Base-by-base conservation (phyloP, 1,140 invertebrate genomes). In the Nasonia giraulti region DNA sequence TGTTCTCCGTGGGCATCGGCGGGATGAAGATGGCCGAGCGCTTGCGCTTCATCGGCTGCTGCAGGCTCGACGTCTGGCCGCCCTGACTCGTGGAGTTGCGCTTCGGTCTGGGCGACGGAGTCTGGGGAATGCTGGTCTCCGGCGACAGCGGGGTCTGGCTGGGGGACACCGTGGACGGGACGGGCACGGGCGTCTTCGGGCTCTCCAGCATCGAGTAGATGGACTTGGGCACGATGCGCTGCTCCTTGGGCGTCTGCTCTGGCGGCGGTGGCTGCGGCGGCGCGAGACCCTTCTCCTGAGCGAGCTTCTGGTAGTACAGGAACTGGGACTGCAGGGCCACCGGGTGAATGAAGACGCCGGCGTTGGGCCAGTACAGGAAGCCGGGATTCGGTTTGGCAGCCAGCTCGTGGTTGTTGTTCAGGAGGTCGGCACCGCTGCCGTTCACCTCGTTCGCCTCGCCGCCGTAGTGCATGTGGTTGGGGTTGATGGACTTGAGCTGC, bases 21-120 rank as follows among this genome's bases (percentile, higher is more conserved):
- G 96, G 96, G 75, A 97, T 97, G 88, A 97, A 97, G 80, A 97
- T 97, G 0, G 96, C 96, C 0, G 96, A 97, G 0, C 96, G 93
- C 87, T 97, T 97, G 37, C 96, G 92, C 88, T 97, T 97, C 0
- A 95, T 95, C 4, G 95, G 93, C 87, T 89, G 93, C 87, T 89
- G 89, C 40, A 44, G 40, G 2, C 66, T 23, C 31, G 82, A n/a
- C 89, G 91, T 2, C 66, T 75, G 78, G 20, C 17, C 17, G 87
- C 40, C 68, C 14, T 44, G 88, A 8, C 0, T 87, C 6, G 88
- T 71, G 0, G 76, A 89, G 37, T 89, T 91, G 62, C 92, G 85
- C 86, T 92, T 93, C 3, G 90, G 87, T 71, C 89, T 89, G 0
- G 91, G 89, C 2, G 91, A 91, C 0, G 89, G 77, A 0, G 91